These are phyloP conservation scores for Crocallis elinguaria DNA, from an alignment of 2,888 invertebrate species.

Conservation along the genomic window DNA sequence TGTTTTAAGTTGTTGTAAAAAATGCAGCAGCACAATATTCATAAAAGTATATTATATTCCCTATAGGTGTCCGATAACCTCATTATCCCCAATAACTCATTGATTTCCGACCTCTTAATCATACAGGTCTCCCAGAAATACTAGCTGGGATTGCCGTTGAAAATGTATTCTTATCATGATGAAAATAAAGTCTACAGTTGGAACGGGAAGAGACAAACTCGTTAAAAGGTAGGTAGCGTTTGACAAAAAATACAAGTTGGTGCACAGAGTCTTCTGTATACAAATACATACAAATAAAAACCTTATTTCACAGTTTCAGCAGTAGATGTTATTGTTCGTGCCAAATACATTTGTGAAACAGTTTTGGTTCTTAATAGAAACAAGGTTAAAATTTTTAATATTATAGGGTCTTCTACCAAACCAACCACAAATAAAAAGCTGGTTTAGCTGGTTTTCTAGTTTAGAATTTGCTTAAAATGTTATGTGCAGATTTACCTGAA, in stretches of 20 bases:
- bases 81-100: slow-evolving; percentile 37
- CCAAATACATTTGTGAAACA: too few relatives aligned
- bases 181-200: slow-evolving; percentile 1
- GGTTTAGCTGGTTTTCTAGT: too few relatives aligned
- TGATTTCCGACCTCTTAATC: slow-evolving; percentile 35
- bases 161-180: slow-evolving; percentile 1
- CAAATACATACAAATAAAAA: too few relatives aligned
- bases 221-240: slow-evolving; percentile 4
- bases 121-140: slow-evolving; percentile 17
- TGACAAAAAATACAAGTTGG: slow-evolving; percentile 9
- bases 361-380: too few relatives aligned
- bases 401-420: too few relatives aligned
- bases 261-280: too few relatives aligned
- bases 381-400: too few relatives aligned
- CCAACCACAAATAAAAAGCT: too few relatives aligned
- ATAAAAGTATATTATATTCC: slow-evolving; percentile 10
- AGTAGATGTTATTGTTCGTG: too few relatives aligned
- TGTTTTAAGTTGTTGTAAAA: neutral
- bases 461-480: too few relatives aligned
- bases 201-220: neutral
- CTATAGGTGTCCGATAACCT: slow-evolving; percentile 25
- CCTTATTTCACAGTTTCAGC: neutral
- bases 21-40: neutral
- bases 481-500: too few relatives aligned
- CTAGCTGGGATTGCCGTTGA: neutral